A percentile compares a stretch with the other conserved stretches of the same genome.
Conservation (phyloP, 2,113 vertebrate species). For the Hyperopisus bebe region DNA sequence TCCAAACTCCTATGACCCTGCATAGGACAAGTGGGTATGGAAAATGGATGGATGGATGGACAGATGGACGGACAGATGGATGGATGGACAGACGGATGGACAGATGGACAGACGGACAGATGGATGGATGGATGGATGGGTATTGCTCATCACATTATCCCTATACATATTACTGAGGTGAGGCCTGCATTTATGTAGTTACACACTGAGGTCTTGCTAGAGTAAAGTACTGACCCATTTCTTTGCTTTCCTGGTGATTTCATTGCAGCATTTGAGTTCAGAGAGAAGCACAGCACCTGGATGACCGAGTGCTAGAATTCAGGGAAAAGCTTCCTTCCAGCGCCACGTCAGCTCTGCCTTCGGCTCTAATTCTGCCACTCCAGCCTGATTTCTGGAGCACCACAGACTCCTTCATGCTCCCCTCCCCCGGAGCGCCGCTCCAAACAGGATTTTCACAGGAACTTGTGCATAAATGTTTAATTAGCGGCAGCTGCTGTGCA, state of each 20-base stretch:
- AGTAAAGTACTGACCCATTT: not conserved
- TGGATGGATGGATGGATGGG: not conserved
- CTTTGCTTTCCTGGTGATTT: not conserved
- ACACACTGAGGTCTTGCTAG: not conserved
- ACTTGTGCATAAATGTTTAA: constrained; percentile 52
- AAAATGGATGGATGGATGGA: not conserved
- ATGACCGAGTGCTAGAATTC: not conserved
- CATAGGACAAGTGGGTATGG: not conserved
- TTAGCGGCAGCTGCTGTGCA: constrained; percentile 47
- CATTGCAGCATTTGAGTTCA: not conserved
- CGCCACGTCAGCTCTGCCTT: not conserved
- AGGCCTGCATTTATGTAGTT: not conserved
- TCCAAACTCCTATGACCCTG: not conserved
- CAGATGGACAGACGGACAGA: too few species aligned
- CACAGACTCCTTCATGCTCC: constrained; percentile 25
- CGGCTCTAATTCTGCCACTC: not conserved
- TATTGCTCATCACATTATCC: not conserved
- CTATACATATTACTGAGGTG: not conserved
- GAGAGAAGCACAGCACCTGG: not conserved
- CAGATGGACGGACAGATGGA: too few species aligned
- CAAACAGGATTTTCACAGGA: constrained; percentile 49
- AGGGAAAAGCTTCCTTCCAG: not conserved
- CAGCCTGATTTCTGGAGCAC: constrained; percentile 18
- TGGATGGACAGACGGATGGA: too few species aligned
- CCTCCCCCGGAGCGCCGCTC: constrained; percentile 16